Conservation (phyloP, 2,113 vertebrate genomes). For the Chaetura pelagica region DNA sequence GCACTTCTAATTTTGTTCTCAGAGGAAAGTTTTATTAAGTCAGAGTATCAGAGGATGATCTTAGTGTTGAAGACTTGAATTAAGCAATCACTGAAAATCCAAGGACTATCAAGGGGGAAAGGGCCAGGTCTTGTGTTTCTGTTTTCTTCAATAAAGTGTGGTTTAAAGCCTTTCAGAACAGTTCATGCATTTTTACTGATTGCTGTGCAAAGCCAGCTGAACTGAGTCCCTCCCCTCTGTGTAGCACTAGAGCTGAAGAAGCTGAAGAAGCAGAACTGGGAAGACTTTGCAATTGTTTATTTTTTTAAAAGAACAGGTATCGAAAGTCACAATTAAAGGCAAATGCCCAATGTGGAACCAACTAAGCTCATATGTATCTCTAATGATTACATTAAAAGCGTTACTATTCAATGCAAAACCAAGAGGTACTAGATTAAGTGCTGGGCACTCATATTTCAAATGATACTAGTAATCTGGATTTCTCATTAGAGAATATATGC, state of each 20-base stretch:
- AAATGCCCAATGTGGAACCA: conserved; percentile 37
- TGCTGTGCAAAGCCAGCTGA: not conserved
- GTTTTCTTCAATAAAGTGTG: conserved; percentile 43
- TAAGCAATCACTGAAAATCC: conserved; percentile 20
- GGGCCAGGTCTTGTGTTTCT: conserved; percentile 21
- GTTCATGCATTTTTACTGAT: conserved; percentile 9
- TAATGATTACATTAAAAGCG: conserved; percentile 63
- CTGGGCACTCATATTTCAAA: conserved; percentile 81
- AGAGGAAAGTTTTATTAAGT: conserved; percentile 26
- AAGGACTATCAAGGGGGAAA: not conserved
- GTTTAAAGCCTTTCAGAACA: conserved; percentile 26
- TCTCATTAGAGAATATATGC: conserved; percentile 84
- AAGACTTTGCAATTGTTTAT: conserved; percentile 2
- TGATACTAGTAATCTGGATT: conserved; percentile 85
- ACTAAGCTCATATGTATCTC: conserved; percentile 52
- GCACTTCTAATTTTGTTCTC: not conserved
- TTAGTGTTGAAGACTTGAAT: conserved; percentile 49
- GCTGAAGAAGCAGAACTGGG: not conserved
- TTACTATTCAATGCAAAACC: conserved; percentile 69
- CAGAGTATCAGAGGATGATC: conserved; percentile 18
- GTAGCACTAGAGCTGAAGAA: not conserved
- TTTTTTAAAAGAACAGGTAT: conserved; percentile 37
- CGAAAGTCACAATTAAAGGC: conserved; percentile 42
- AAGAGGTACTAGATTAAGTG: conserved; percentile 74
- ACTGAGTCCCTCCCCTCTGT: not conserved